Evolutionary conservation across 2,888 invertebrate genomes (phyloP).

Genomic region (Nomada flava): DNA sequence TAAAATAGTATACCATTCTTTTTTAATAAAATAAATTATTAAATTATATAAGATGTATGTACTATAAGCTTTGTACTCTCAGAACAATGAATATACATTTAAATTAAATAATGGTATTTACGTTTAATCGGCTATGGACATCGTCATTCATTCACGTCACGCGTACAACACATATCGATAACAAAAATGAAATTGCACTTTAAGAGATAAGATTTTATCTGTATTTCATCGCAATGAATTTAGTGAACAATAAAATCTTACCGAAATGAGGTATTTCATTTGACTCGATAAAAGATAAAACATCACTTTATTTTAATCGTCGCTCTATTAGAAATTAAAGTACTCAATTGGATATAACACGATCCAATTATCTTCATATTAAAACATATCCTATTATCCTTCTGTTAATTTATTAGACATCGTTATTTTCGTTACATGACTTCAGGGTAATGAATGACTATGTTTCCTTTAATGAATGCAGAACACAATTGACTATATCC

Average conservation of each 20-base stretch:
- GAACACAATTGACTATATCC: conserved; percentile 13
- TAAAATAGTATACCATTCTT: neutral
- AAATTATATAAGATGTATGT: neutral
- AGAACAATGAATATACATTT: conserved; percentile 2
- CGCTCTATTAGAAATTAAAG: neutral
- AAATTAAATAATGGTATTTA: neutral
- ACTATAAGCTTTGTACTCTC: neutral
- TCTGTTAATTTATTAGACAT: neutral
- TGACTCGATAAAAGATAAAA: neutral
- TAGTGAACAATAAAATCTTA: neutral
- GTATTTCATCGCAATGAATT: neutral
- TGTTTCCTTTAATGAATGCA: neutral
- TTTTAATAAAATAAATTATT: neutral
- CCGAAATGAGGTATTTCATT: neutral
- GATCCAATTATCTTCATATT: neutral
- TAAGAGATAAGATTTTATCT: neutral
- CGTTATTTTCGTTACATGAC: conserved; percentile 5
- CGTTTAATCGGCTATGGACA: neutral
- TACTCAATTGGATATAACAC: neutral
- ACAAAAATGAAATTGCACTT: conserved; percentile 4
- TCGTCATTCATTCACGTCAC: neutral
- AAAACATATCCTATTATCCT: neutral
- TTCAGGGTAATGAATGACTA: conserved; percentile 10
- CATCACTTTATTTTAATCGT: neutral
- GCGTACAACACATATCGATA: neutral